Evolutionary conservation across 2,888 invertebrate species (phyloP), one percentile per base, ranked within the genome.

Genomic region (Chaetogeoica ovagalla): DNA sequence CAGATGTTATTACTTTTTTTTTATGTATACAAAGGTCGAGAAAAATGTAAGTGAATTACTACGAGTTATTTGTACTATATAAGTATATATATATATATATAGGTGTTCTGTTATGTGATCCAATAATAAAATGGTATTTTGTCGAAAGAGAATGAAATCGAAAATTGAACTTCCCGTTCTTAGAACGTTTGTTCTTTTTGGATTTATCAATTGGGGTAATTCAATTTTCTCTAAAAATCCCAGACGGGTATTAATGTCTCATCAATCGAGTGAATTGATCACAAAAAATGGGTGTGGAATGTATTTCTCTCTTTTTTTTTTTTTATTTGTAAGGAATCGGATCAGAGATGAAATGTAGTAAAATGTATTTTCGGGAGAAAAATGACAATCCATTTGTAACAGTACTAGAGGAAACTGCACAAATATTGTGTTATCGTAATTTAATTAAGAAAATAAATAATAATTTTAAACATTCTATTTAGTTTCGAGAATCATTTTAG

Each of bases 221-320:
- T 63, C 30, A 30, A 72, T 62, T 72, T 15, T 62, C 52, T 37
- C 9, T n/a, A 52, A 63, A 52, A 62, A 73, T 63, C 15, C 30
- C 8, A 15, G 21, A 63, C 30, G 52, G 73, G 21, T 73, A 52
- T 37, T 63, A 63, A 52, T 52, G 62, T 37, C 30, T 63, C 52
- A 8, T 55, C 52, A 55, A 63, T 73, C 63, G 63, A 52, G 9
- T 37, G 37, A 73, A 52, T 63, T 52, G 73, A 63, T 63, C 62
- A 63, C 37, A 21, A 73, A 15, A 73, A 73, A 73, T 73, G 73
- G 62, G 13, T 5, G 48, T 6, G 48, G 13, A 3, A 52, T 15
- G 21, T 1, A n/a, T 62, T 48, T 37, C n/a, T 8, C 52, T 21
- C 11, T 60, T 72, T 62, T 48, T 37, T 30, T 8, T 37, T 21